phyloP scores from a whole-genome alignment of 1,140 invertebrate species.

The Drosophila jambulina region DNA sequence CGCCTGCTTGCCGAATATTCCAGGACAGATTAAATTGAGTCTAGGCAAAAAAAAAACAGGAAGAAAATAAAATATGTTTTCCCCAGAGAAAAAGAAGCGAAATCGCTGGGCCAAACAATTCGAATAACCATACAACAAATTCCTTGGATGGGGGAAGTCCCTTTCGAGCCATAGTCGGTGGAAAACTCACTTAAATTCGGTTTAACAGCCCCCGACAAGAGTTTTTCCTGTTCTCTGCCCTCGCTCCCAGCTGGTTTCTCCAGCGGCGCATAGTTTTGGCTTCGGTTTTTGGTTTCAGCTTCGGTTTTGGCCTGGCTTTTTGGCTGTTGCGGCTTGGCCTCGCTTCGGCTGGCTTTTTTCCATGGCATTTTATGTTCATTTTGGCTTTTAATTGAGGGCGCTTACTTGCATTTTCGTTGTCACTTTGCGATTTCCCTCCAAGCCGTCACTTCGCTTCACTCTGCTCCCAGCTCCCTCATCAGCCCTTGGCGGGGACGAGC shows the following conservation, averaged over 20 bases:
- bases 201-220: slow-evolving; percentile 44
- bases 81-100: slow-evolving; percentile 1
- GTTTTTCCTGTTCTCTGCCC: slow-evolving; percentile 32
- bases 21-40: slow-evolving; percentile 26
- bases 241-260: slow-evolving; percentile 30
- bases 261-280: slow-evolving; percentile 46
- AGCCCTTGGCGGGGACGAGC: slow-evolving; percentile 5
- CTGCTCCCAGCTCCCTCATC: neutral
- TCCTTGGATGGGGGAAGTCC: neutral
- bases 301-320: slow-evolving; percentile 60
- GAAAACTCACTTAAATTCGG: slow-evolving; percentile 63
- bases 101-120: slow-evolving; percentile 31
- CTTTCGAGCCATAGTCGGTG: neutral
- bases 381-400: slow-evolving; percentile 77
- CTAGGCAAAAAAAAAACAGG: slow-evolving; percentile 2
- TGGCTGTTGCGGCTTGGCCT: slow-evolving; percentile 55
- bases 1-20: slow-evolving; percentile 9
- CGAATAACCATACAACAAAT: slow-evolving; percentile 42
- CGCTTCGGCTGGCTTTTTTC: slow-evolving; percentile 31
- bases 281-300: slow-evolving; percentile 49
- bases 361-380: slow-evolving; percentile 73
- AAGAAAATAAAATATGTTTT: slow-evolving; percentile 22
- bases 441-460: slow-evolving; percentile 26
- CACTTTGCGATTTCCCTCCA: slow-evolving; percentile 65
- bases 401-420: slow-evolving; percentile 82